These are phyloP conservation scores for Hypotaenidia okinawae DNA, from an alignment of 2,797 vertebrate species.

Conservation along the genomic window DNA sequence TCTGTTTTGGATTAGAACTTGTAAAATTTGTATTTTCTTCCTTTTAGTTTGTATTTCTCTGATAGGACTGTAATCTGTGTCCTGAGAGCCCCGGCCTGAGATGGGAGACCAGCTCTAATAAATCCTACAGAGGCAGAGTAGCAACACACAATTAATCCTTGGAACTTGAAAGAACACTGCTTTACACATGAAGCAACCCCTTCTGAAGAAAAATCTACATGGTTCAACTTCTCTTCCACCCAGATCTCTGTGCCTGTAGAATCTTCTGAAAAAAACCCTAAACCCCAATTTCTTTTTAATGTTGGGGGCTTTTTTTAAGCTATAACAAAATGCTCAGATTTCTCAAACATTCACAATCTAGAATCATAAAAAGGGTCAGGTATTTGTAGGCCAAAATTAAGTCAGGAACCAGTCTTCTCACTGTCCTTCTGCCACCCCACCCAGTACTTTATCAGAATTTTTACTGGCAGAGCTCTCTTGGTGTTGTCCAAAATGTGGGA, in stretches of 20 bases:
- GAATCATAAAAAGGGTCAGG: background rate
- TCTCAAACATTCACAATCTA: background rate
- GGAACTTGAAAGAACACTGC: background rate
- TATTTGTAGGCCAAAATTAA: background rate
- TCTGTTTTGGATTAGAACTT: background rate
- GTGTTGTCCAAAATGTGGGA: too few relatives aligned
- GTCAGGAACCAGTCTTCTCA: rapidly evolving
- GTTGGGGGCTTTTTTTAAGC: rapidly evolving
- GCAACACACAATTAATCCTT: background rate
- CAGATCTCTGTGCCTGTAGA: background rate
- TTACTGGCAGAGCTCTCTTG: background rate
- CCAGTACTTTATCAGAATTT: background rate
- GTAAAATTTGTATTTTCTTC: background rate
- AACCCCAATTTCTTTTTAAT: background rate
- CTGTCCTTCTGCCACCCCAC: background rate
- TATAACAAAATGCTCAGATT: background rate
- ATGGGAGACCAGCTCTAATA: background rate
- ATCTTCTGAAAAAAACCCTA: background rate
- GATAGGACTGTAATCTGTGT: background rate
- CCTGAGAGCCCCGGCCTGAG: background rate
- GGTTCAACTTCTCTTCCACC: background rate
- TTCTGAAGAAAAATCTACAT: background rate
- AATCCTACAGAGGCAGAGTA: background rate
- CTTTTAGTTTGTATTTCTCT: background rate
- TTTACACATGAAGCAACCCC: background rate